Percentiles rank a stretch among this genome's conserved stretches.
Evolutionary conservation across 2,888 invertebrate species (phyloP).

Genomic region (Drosophila ezoana): DNA sequence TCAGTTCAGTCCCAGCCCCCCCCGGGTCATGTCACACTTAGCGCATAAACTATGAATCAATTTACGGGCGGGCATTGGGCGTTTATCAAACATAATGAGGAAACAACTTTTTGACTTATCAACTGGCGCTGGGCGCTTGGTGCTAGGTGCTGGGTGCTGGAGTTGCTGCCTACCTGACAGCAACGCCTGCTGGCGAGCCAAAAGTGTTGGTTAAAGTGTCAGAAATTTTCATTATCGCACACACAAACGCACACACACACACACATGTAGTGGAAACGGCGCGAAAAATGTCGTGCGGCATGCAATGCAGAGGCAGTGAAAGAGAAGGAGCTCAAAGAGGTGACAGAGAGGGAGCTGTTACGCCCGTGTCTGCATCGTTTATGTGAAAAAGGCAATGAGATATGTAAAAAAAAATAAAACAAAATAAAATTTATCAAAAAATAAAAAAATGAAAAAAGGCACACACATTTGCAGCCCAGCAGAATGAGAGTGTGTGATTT

Average conservation of each 20-base stretch:
- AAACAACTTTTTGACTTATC: slow-evolving; percentile 78
- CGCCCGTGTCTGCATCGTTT: slow-evolving; percentile 76
- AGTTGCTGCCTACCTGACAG: slow-evolving; percentile 54
- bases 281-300: slow-evolving; percentile 78
- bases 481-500: slow-evolving; percentile 54
- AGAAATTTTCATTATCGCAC: slow-evolving; percentile 80
- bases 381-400: slow-evolving; percentile 77
- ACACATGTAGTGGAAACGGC: slow-evolving; percentile 19
- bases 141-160: slow-evolving; percentile 31
- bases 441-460: slow-evolving; percentile 7
- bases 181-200: slow-evolving; percentile 69
- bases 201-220: slow-evolving; percentile 80
- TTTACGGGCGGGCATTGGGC: slow-evolving; percentile 70
- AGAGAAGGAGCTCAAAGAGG: slow-evolving; percentile 24
- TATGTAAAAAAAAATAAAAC: slow-evolving; percentile 53
- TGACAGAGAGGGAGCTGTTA: slow-evolving; percentile 49
- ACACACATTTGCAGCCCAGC: slow-evolving; percentile 21
- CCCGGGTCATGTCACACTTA: slow-evolving; percentile 81
- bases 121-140: slow-evolving; percentile 51
- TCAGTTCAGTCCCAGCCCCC: slow-evolving; percentile 9
- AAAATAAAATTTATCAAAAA: slow-evolving; percentile 31
- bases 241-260: slow-evolving; percentile 39
- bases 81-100: slow-evolving; percentile 79
- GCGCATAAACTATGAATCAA: slow-evolving; percentile 80
- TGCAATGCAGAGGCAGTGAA: slow-evolving; percentile 65